Evolutionary conservation across 2,888 invertebrate genomes (phyloP).

Genomic region (Serrognathus titanus): DNA sequence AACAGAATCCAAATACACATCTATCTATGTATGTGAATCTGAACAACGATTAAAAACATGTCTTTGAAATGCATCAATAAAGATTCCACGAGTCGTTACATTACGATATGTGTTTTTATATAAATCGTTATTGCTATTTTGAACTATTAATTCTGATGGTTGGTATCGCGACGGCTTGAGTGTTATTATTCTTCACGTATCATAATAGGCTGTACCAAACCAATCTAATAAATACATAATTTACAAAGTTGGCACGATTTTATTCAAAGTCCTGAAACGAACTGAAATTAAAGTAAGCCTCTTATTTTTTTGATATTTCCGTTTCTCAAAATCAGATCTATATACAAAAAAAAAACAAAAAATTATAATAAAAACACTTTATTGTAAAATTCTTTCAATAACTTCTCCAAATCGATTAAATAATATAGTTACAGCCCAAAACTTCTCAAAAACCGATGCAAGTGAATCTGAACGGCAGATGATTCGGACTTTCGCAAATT

Average conservation of each 20-base stretch:
- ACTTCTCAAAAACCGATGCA: too few species aligned
- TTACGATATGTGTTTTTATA: background rate
- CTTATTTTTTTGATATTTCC: background rate
- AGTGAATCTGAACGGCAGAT: too few species aligned
- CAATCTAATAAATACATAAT: constrained; percentile 40
- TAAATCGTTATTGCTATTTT: background rate
- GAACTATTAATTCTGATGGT: constrained; percentile 4
- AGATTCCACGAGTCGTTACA: background rate
- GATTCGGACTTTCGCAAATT: too few species aligned
- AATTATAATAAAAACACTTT: too few species aligned
- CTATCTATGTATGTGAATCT: too few species aligned
- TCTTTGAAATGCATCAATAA: too few species aligned
- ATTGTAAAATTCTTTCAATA: too few species aligned
- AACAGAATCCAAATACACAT: background rate
- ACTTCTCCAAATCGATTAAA: too few species aligned
- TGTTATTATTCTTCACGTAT: constrained; percentile 44
- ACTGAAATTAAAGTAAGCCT: too few species aligned
- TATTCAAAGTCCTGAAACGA: background rate
- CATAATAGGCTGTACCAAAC: constrained; percentile 48
- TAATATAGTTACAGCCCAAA: too few species aligned
- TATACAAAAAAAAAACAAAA: too few species aligned
- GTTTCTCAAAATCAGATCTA: background rate
- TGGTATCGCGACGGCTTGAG: constrained; percentile 35
- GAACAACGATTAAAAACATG: too few species aligned
- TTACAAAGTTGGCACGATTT: constrained; percentile 37